Percentiles rank a stretch among this genome's conserved stretches.
These are phyloP conservation scores for Engraulis encrasicolus DNA, from an alignment of 2,113 vertebrate genomes.

Conservation along the genomic window DNA sequence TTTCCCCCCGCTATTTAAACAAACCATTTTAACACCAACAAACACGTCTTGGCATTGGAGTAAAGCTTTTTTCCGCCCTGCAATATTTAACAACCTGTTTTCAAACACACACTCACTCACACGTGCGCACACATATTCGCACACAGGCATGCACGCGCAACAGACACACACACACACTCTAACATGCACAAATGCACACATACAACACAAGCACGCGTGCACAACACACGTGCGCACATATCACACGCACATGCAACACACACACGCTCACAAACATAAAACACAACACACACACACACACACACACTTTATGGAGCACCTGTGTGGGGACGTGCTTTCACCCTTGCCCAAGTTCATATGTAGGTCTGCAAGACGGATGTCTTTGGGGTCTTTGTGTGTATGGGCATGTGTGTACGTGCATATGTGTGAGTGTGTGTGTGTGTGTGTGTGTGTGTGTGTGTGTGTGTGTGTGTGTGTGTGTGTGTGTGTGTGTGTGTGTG, in stretches of 20 bases:
- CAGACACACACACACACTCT: not conserved
- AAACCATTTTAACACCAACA: conserved; percentile 22
- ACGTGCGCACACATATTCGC: conserved; percentile 14
- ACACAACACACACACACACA: conserved; percentile 5
- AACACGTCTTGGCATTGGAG: not conserved
- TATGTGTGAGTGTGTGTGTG: not conserved
- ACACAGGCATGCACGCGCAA: not conserved
- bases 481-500: too few relatives aligned
- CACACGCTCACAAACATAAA: not conserved
- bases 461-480: conserved; percentile 24
- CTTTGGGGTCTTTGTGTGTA: not conserved
- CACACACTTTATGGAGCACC: conserved; percentile 18
- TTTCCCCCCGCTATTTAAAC: too few relatives aligned
- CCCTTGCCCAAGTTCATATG: not conserved
- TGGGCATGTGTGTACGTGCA: conserved; percentile 28
- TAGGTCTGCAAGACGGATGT: not conserved
- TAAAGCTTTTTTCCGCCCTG: too few relatives aligned
- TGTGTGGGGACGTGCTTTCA: not conserved
- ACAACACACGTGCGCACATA: not conserved
- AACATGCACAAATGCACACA: not conserved
- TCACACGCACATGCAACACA: not conserved
- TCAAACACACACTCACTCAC: conserved; percentile 1
- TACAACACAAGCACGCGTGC: not conserved
- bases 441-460: conserved; percentile 36
- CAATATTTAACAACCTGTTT: too few relatives aligned